Evolutionary conservation across 2,797 vertebrate species (phyloP), one percentile per base, ranked within the genome.

Genomic region (Mionectes olivaceus): DNA sequence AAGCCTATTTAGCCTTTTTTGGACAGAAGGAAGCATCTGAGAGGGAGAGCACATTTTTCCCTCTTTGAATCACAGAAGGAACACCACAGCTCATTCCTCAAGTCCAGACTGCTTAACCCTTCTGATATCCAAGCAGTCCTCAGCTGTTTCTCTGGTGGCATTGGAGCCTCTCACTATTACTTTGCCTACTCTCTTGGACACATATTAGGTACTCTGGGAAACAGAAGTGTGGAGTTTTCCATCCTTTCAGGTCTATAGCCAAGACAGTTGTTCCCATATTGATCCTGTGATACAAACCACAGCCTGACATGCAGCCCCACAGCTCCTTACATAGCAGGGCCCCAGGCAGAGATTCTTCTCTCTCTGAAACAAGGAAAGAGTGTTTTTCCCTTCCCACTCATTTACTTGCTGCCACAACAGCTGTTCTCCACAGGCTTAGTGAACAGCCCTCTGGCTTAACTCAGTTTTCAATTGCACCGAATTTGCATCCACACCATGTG

Each of bases 21-120:
- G 94, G 95, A 83, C 76, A 94, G 95, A 91, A 68, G 92, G 87
- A 96, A 95, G 70, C 82, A 55, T 91, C 79, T 15, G 90, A 81
- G 81, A 95, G 93, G 83, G 83, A 92, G 94, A 92, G 93, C 12
- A 30, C 93, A 97, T 97, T 97, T 95, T 95, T 97, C 89, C 90
- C 69, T 68, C 92, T 95, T 83, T 93, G 90, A 96, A 95, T 95
- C 94, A 97, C 82, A 91, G 85, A 91, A 93, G 79, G 53, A 95
- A 92, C 90, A 92, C 89, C 93, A 74, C 64, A 87, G 84, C 83
- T 93, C 92, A 75, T 95, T 95, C 71, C 79, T 89, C 11, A 3
- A 4, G 33, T 77, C 71, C 81, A 75, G 71, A 52, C 73, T 41
- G 60, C 75, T 95, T 95, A 95, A 96, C 90, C 71, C 96, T 93